These are phyloP conservation scores for Muraenolepis orangiensis DNA, from an alignment of 2,797 vertebrate species.

Conservation along the genomic window DNA sequence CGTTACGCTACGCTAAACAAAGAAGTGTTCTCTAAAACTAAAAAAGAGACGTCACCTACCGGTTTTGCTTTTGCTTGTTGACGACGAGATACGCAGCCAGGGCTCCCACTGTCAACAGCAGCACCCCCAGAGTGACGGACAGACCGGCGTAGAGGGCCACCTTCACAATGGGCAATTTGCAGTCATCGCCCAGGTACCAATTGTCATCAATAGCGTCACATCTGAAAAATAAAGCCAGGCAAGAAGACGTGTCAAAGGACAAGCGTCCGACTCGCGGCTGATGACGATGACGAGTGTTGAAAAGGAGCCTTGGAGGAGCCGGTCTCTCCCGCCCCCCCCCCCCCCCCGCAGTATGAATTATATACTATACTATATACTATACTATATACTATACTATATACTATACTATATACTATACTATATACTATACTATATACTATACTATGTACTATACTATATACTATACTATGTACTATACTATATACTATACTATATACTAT, in stretches of 20 bases:
- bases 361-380: too few species aligned
- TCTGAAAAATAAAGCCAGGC: conserved; percentile 16
- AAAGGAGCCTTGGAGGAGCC: too few species aligned
- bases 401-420: too few species aligned
- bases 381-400: too few species aligned
- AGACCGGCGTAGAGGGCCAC: conserved; percentile 29
- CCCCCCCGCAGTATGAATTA: too few species aligned
- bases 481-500: too few species aligned
- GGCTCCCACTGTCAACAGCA: conserved; percentile 18
- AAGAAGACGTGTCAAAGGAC: neutral
- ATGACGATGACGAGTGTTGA: too few species aligned
- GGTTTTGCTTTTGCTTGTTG: conserved; percentile 25
- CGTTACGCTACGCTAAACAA: neutral
- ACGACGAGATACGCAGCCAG: conserved; percentile 15
- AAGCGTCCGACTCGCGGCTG: too few species aligned
- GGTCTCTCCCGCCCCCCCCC: too few species aligned
- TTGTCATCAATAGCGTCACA: neutral
- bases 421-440: too few species aligned
- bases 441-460: too few species aligned
- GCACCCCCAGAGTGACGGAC: conserved; percentile 20
- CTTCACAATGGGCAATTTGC: conserved; percentile 12
- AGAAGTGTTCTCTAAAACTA: neutral
- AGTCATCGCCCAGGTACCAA: conserved; percentile 38
- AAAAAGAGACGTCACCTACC: conserved; percentile 22
- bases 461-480: too few species aligned